A percentile compares a stretch with the other conserved stretches of the same genome.
Evolutionary conservation across 2,797 vertebrate genomes (phyloP).

Genomic region (Oreortyx pictus): DNA sequence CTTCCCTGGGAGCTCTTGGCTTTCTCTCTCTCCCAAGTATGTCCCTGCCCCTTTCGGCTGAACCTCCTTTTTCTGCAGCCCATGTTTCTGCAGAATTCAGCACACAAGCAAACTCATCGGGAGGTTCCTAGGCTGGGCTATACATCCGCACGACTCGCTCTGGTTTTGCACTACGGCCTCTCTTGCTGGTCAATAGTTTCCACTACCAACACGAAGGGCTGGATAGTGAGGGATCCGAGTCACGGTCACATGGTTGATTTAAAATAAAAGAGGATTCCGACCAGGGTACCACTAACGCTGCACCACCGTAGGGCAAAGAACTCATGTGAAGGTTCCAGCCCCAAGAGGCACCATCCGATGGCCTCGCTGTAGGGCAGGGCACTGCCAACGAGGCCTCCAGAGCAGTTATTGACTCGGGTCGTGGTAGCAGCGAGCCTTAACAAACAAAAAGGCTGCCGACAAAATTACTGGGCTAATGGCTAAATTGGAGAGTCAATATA

Average conservation of each 20-base stretch:
- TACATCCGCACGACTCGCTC: neutral
- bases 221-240: neutral
- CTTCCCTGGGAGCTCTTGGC: neutral
- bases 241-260: constrained; percentile 22
- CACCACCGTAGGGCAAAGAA: constrained; percentile 30
- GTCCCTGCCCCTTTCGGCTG: neutral
- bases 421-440: neutral
- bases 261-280: constrained; percentile 59
- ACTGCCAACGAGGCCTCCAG: neutral
- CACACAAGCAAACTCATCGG: neutral
- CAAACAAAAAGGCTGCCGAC: constrained; percentile 9
- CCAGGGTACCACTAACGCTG: constrained; percentile 27
- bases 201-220: constrained; percentile 5
- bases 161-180: constrained; percentile 14
- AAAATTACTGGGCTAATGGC: constrained; percentile 36
- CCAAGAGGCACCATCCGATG: accelerated
- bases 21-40: neutral
- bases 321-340: neutral
- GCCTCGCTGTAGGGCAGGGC: neutral
- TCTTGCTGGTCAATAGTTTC: constrained; percentile 14
- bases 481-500: constrained; percentile 24
- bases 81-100: neutral
- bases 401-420: neutral
- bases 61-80: neutral
- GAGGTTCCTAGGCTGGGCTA: neutral